Evolutionary conservation across 1,140 invertebrate genomes (phyloP), one percentile per base, ranked within the genome.

Genomic region (Papilio polyxenes): DNA sequence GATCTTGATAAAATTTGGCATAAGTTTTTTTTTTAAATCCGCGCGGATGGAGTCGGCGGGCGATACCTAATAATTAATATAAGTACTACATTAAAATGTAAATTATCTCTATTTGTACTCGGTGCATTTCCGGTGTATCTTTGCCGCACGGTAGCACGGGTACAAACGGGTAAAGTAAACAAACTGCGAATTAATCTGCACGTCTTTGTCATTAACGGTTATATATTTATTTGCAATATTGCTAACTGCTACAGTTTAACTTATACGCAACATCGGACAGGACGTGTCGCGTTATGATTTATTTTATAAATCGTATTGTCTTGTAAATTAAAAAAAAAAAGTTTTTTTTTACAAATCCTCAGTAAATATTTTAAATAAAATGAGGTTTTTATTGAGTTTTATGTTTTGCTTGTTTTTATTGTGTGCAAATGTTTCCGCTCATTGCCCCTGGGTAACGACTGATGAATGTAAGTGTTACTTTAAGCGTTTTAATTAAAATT

Each of bases 401-500:
- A 51, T 56, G 48, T 82, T 48, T 74, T 78, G 15, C 31, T 75
- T 80, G 53, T 79, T 83, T 56, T 76, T 83, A 53, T 84, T 83
- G 48, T 76, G 79, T 82, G 49, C 49, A 17, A 75, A 85, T 81
- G 49, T 65, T 20, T 81, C 81, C 53, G 83, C 80, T 62, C 53
- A 59, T 37, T 81, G 74, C 65, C 72, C 51, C 51, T 88, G 85
- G 88, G 80, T 88, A 11, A 90, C 90, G 31, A 90, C 89, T 5
- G 90, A 91, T 81, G 90, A 91, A 82, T 82, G 90, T 91, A 83
- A 91, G 90, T 85, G 48, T 79, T 69, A 13, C 75, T 72, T 80
- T 80, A 69, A 51, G 37, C n/a, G n/a, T 80, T 75, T 62, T 82
- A 51, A 74, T 77, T 77, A 51, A 17, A 56, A 44, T 81, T 37